phyloP scores from a whole-genome alignment of 2,113 vertebrate genomes.

The Hirundichthys speculiger region DNA sequence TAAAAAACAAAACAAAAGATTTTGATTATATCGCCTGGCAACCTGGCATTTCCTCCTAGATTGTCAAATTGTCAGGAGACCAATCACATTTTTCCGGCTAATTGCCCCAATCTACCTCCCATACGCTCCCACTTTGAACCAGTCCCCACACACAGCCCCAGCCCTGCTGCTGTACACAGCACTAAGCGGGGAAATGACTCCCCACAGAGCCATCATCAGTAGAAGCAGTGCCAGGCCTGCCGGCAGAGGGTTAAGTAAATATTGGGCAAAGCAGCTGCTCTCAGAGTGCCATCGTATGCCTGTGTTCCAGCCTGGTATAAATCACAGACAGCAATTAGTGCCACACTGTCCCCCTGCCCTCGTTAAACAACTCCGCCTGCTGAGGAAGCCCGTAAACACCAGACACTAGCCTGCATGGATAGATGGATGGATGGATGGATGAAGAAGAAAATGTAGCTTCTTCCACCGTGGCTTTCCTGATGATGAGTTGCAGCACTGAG shows the following conservation, averaged over 20 bases:
- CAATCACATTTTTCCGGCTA: conserved; percentile 56
- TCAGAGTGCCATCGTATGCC: conserved; percentile 70
- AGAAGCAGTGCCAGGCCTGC: conserved; percentile 69
- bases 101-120: conserved; percentile 67
- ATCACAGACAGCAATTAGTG: conserved; percentile 79
- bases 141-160: conserved; percentile 34
- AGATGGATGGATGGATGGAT: conserved; percentile 6
- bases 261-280: conserved; percentile 79
- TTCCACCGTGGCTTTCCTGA: too few species aligned
- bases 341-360: conserved; percentile 65
- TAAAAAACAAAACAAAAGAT: conserved; percentile 16
- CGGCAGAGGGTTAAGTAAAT: conserved; percentile 80
- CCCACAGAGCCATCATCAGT: conserved; percentile 61
- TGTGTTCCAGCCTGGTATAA: conserved; percentile 72
- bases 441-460: too few species aligned
- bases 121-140: conserved; percentile 46
- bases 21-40: conserved; percentile 46
- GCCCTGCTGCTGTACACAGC: conserved; percentile 54
- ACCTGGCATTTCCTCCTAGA: conserved; percentile 43
- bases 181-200: conserved; percentile 62
- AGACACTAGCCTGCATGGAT: conserved; percentile 33
- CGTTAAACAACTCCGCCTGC: conserved; percentile 69
- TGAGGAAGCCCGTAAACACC: conserved; percentile 59
- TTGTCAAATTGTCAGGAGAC: conserved; percentile 56
- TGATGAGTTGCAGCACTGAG: too few species aligned